phyloP scores from a whole-genome alignment of 2,797 vertebrate species.

The Poecilia velifera region DNA sequence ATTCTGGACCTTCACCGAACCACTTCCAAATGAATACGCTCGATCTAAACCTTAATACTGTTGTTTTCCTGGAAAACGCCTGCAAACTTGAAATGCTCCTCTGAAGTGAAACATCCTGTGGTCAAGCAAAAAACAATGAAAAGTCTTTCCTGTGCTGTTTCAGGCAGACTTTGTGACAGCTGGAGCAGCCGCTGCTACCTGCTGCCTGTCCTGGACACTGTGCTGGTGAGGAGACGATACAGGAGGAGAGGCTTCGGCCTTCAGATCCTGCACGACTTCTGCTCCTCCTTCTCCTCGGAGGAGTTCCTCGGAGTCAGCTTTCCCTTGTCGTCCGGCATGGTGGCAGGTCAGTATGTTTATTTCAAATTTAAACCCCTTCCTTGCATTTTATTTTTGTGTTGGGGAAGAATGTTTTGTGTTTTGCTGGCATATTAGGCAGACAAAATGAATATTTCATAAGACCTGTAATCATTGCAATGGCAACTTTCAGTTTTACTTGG shows the following conservation, averaged over 20 bases:
- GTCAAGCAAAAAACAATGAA: background rate
- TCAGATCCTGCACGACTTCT: conserved; percentile 90
- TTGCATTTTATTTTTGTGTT: background rate
- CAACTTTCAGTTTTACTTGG: background rate
- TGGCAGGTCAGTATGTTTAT: conserved; percentile 79
- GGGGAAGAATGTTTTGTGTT: background rate
- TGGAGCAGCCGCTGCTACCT: conserved; percentile 81
- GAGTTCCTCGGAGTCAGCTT: conserved; percentile 87
- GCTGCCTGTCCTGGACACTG: conserved; percentile 89
- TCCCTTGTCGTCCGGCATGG: conserved; percentile 89
- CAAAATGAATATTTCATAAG: background rate
- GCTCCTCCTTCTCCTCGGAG: conserved; percentile 81
- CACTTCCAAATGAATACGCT: background rate
- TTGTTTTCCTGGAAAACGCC: background rate
- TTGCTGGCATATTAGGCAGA: background rate
- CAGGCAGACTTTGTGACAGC: conserved; percentile 86
- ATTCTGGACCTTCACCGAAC: background rate
- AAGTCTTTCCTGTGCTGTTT: background rate
- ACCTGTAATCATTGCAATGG: background rate
- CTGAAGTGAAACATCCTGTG: background rate
- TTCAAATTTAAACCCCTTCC: too few relatives aligned
- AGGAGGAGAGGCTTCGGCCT: conserved; percentile 85
- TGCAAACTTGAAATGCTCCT: background rate
- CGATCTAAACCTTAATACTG: background rate
- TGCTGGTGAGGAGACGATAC: conserved; percentile 83